Evolutionary conservation across 2,888 invertebrate genomes (phyloP), one percentile per base, ranked within the genome.

Genomic region (Uropetala carovei): DNA sequence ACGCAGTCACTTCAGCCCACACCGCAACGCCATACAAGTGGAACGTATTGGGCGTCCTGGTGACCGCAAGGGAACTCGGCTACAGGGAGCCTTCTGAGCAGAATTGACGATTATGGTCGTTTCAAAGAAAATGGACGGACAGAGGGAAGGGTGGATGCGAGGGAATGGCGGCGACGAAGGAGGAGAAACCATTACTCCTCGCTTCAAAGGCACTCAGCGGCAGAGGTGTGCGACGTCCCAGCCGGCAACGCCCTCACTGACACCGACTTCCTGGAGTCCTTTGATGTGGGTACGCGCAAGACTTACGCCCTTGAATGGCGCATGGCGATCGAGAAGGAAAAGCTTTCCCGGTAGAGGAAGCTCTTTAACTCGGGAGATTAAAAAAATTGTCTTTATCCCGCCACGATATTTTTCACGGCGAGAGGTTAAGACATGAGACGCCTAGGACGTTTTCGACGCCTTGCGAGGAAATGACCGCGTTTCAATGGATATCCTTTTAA

Each of bases 171-270:
- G 68, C 64, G 14, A 68, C n/a, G 68, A 68, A 22, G 75, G 9
- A 75, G 27, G 9, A 75, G 75, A 75, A 75, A 27, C 75, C 75
- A 27, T 75, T 13, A 14, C 75, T 75, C 75, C 10, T 75, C 22
- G 22, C 75, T 75, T 75, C 27, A 27, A 75, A 75, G 27, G 75
- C 75, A 75, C 75, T 75, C 75, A 75, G 75, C 27, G 75, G 27
- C 75, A 27, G 75, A 75, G 75, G 75, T 75, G 75, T 75, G 75
- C 75, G n/a, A 22, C 75, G 75, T 64, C 64, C 64, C 64, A 64
- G 22, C 75, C 27, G 22, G 75, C 75, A 22, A 27, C 75, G 75
- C 75, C 43, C 43, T 43, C 75, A 22, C 22, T 75, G 75, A 75
- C 75, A 75, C 75, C 75, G 75, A 22, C 22, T 75, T 75, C 22